A percentile compares a stretch with the other conserved stretches of the same genome.
Evolutionary conservation across 2,113 vertebrate species (phyloP).

Genomic region (Tinamus guttatus): DNA sequence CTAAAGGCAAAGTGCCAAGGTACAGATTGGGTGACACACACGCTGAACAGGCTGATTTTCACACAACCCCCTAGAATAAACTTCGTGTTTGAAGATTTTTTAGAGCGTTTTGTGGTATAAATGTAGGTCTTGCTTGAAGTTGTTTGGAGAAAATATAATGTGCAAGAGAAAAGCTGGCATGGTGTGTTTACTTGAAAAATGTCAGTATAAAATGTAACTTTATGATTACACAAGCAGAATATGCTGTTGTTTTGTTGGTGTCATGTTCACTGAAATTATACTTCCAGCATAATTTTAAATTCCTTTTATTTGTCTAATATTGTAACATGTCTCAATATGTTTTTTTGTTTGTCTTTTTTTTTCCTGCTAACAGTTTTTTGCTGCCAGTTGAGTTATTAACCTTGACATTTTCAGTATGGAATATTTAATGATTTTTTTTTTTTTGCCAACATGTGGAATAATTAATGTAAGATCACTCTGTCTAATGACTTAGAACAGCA

Average conservation of each 20-base stretch:
- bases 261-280: neutral
- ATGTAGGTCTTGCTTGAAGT: slow-evolving; percentile 20
- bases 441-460: neutral
- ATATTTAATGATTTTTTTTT: neutral
- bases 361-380: neutral
- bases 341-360: neutral
- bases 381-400: slow-evolving; percentile 33
- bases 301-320: neutral
- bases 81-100: neutral
- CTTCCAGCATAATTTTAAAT: neutral
- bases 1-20: slow-evolving; percentile 45
- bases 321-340: neutral
- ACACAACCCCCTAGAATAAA: slow-evolving; percentile 35
- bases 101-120: neutral
- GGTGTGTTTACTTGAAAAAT: neutral
- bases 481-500: neutral
- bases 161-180: neutral
- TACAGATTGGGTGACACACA: slow-evolving; percentile 31
- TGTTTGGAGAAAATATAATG: slow-evolving; percentile 4
- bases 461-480: neutral
- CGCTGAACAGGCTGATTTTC: slow-evolving; percentile 48
- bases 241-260: neutral
- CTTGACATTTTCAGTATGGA: slow-evolving; percentile 14
- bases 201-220: neutral
- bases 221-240: neutral